Conservation (phyloP, 1,140 invertebrate genomes). For the Ephestia elutella region DNA sequence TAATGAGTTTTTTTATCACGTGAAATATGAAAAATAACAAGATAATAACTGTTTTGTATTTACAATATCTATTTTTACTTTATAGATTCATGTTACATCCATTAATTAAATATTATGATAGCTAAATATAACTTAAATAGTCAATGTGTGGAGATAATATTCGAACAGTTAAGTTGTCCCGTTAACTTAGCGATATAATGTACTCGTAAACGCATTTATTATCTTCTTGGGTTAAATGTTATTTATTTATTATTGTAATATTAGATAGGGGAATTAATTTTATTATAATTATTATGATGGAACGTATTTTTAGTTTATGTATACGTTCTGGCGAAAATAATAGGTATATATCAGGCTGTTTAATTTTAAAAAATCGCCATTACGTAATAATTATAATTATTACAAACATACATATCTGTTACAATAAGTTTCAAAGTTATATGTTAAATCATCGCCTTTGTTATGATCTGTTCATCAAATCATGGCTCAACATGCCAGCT, state of each 20-base stretch:
- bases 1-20: too few relatives aligned
- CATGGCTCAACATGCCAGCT: neutral
- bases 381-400: constrained; percentile 21
- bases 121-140: neutral
- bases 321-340: neutral
- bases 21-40: neutral
- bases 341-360: constrained; percentile 2
- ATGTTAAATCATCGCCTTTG: constrained; percentile 16
- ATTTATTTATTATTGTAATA: constrained; percentile 7
- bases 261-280: constrained; percentile 13
- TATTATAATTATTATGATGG: neutral
- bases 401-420: constrained; percentile 53
- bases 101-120: neutral
- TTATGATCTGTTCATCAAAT: neutral
- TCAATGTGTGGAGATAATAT: neutral
- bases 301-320: neutral
- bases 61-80: neutral
- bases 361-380: constrained; percentile 14
- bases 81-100: neutral
- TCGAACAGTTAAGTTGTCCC: neutral
- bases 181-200: neutral
- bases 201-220: neutral
- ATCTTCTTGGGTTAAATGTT: constrained; percentile 1
- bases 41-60: neutral
- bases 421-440: constrained; percentile 52